phyloP scores from a whole-genome alignment of 2,888 invertebrate genomes.

The Mycogona germanica region DNA sequence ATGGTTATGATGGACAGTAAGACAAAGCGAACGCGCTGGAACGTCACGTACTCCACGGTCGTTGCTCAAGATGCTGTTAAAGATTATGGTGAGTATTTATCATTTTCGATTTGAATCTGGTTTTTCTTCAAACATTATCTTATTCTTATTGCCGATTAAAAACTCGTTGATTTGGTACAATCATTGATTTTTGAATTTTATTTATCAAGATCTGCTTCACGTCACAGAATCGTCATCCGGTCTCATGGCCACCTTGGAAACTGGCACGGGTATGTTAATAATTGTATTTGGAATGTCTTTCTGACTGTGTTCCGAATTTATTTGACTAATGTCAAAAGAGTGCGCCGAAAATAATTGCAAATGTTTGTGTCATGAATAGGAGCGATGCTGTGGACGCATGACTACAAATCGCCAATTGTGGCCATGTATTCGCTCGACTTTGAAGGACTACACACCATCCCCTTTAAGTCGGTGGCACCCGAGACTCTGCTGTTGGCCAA shows the following conservation, averaged over 20 bases:
- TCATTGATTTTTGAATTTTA: slow-evolving; percentile 7
- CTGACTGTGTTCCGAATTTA: too few species aligned
- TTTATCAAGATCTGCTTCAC: slow-evolving; percentile 60
- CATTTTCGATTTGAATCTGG: slow-evolving; percentile 5
- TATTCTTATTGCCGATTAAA: too few species aligned
- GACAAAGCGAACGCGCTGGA: slow-evolving; percentile 66
- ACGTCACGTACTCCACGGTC: slow-evolving; percentile 83
- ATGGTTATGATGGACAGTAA: slow-evolving; percentile 87
- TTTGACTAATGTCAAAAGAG: too few species aligned
- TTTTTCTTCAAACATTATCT: not conserved
- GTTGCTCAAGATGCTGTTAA: slow-evolving; percentile 52
- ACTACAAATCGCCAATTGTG: slow-evolving; percentile 79
- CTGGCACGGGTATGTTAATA: slow-evolving; percentile 48
- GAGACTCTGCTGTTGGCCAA: slow-evolving; percentile 68
- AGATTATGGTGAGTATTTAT: slow-evolving; percentile 56
- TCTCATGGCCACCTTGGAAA: slow-evolving; percentile 68
- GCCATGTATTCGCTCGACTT: slow-evolving; percentile 54
- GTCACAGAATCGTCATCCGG: slow-evolving; percentile 85
- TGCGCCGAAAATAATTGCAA: too few species aligned
- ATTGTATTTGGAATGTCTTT: too few species aligned
- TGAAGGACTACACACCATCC: slow-evolving; percentile 60
- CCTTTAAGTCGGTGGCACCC: slow-evolving; percentile 80
- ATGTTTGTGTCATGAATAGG: too few species aligned
- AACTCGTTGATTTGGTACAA: not conserved
- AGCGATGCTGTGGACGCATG: slow-evolving; percentile 70